These are phyloP conservation scores for Drosophila pseudotakahashii DNA, from an alignment of 2,888 invertebrate species.

Conservation along the genomic window DNA sequence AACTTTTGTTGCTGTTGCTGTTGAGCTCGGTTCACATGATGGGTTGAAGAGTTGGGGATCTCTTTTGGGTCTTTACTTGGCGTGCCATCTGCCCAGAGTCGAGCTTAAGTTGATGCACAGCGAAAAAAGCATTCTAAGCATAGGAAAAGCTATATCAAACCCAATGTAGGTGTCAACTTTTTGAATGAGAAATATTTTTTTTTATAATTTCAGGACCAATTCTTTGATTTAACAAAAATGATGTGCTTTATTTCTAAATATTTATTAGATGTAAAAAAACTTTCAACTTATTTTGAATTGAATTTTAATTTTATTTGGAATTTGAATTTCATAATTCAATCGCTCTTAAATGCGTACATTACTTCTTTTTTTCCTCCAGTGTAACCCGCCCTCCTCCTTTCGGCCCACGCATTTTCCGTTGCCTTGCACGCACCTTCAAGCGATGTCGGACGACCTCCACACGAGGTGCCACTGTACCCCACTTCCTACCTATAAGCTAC, in stretches of 20 bases:
- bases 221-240: too few species aligned
- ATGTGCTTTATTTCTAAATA: too few species aligned
- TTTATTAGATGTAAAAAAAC: too few species aligned
- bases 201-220: too few species aligned
- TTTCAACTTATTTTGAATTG: too few species aligned
- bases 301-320: too few species aligned
- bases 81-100: conserved; percentile 75
- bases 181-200: too few species aligned
- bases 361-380: not conserved
- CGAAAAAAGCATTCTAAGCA: not conserved
- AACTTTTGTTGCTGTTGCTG: conserved; percentile 17
- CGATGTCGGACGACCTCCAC: conserved; percentile 60
- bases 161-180: too few species aligned
- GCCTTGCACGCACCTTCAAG: conserved; percentile 67
- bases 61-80: conserved; percentile 30
- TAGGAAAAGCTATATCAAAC: not conserved
- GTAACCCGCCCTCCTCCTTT: conserved; percentile 2
- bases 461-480: conserved; percentile 53
- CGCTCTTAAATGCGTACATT: too few species aligned
- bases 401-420: conserved; percentile 62
- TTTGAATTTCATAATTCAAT: not conserved
- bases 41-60: conserved; percentile 12
- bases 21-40: conserved; percentile 65
- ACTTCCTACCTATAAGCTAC: not conserved
- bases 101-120: conserved; percentile 24